phyloP scores from a whole-genome alignment of 2,888 invertebrate genomes.

The Elegia similella region DNA sequence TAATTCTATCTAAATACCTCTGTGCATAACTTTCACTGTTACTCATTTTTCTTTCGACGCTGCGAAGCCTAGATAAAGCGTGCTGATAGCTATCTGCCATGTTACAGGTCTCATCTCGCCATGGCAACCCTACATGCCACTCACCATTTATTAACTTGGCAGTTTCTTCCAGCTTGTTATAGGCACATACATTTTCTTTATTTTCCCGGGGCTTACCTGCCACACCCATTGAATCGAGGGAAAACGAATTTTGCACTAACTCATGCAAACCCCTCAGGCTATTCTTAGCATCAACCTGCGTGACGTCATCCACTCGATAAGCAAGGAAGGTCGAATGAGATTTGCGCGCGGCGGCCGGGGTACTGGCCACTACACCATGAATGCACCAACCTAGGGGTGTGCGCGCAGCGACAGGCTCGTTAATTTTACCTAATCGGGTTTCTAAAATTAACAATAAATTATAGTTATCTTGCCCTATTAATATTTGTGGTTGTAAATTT shows the following conservation, averaged over 20 bases:
- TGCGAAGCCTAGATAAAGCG: slow-evolving; percentile 18
- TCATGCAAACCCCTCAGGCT: no score
- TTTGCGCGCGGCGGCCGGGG: not conserved
- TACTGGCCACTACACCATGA: not conserved
- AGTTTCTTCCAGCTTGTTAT: slow-evolving; percentile 21
- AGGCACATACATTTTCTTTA: slow-evolving; percentile 20
- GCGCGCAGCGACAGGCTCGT: not conserved
- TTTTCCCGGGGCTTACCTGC: slow-evolving; percentile 21
- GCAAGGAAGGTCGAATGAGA: no score
- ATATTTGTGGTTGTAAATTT: not conserved
- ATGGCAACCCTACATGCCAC: slow-evolving; percentile 31
- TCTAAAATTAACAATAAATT: not conserved
- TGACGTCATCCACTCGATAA: no score
- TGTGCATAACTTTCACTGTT: slow-evolving; percentile 14
- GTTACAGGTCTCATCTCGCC: slow-evolving; percentile 23
- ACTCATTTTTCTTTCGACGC: slow-evolving; percentile 22
- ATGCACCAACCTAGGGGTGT: slow-evolving; percentile 1
- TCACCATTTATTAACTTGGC: slow-evolving; percentile 23
- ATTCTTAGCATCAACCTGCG: not conserved
- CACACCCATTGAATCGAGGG: slow-evolving; percentile 22
- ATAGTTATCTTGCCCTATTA: not conserved
- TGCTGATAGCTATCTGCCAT: slow-evolving; percentile 23
- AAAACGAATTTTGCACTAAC: slow-evolving; percentile 7
- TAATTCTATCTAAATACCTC: slow-evolving; percentile 26
- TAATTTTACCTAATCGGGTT: not conserved